Percentiles rank a stretch among this genome's conserved stretches.
Evolutionary conservation across 2,113 vertebrate genomes (phyloP).

Genomic region (Oostethus manadensis): DNA sequence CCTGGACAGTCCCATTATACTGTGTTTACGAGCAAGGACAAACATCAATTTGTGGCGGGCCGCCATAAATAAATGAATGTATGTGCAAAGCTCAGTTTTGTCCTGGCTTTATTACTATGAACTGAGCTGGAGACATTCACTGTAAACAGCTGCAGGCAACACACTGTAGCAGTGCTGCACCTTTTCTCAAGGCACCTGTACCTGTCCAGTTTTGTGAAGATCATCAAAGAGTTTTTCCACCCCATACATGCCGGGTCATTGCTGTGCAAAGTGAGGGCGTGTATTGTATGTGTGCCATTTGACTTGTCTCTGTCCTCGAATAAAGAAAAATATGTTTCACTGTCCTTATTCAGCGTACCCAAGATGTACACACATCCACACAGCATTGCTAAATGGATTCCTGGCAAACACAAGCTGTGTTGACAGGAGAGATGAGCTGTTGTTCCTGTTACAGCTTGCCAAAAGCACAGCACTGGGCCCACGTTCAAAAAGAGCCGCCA

Average conservation of each 20-base stretch:
- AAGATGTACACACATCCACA: slow-evolving; percentile 49
- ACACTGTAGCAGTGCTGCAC: slow-evolving; percentile 21
- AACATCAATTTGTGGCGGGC: too few species aligned
- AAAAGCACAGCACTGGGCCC: slow-evolving; percentile 41
- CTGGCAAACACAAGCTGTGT: slow-evolving; percentile 70
- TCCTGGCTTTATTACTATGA: too few species aligned
- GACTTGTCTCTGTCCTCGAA: slow-evolving; percentile 41
- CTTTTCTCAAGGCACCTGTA: slow-evolving; percentile 50
- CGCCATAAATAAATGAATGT: too few species aligned
- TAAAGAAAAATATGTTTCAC: slow-evolving; percentile 49
- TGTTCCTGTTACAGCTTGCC: slow-evolving; percentile 71
- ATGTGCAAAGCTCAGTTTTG: too few species aligned
- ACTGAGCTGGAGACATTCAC: slow-evolving; percentile 2
- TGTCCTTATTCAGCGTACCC: slow-evolving; percentile 50
- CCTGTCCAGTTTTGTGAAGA: slow-evolving; percentile 26
- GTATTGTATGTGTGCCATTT: slow-evolving; percentile 39
- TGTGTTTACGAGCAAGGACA: too few species aligned
- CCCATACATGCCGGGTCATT: slow-evolving; percentile 45
- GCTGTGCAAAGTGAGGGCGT: slow-evolving; percentile 43
- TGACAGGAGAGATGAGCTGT: slow-evolving; percentile 69
- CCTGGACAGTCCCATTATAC: too few species aligned
- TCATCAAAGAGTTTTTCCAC: slow-evolving; percentile 59
- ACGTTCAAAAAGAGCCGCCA: slow-evolving; percentile 55
- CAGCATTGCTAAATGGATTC: slow-evolving; percentile 56
- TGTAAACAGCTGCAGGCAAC: slow-evolving; percentile 21